A percentile compares a stretch with the other conserved stretches of the same genome.
These are phyloP conservation scores for Styela clava DNA, from an alignment of 23 tunicate genomes.

Conservation along the genomic window DNA sequence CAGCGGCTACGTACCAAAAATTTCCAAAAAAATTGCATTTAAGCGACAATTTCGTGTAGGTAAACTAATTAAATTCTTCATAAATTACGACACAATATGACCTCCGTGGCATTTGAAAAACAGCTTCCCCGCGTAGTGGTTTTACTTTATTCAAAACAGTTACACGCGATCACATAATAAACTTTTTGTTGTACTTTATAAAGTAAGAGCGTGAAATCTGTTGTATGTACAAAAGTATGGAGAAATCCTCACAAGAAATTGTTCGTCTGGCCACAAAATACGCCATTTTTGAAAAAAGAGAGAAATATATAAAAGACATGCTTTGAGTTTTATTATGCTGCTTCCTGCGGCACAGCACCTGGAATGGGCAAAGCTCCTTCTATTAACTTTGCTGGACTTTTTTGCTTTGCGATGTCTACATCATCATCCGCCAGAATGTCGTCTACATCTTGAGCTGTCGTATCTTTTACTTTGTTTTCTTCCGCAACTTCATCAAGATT, in stretches of 20 bases:
- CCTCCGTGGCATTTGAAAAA: no score
- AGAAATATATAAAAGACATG: not conserved
- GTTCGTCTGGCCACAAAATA: not conserved
- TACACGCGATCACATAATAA: not conserved
- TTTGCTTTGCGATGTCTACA: not conserved
- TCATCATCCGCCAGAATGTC: slow-evolving; percentile 12
- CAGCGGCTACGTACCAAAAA: not conserved
- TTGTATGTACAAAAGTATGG: not conserved
- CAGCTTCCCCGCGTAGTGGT: not conserved
- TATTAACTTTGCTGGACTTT: slow-evolving; percentile 8
- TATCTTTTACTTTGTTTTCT: not conserved
- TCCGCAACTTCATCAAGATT: not conserved
- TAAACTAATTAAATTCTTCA: not conserved
- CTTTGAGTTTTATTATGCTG: no score
- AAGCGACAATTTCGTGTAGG: not conserved
- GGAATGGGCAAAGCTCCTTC: not conserved
- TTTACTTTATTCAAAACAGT: not conserved
- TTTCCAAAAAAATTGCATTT: not conserved
- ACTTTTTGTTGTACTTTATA: not conserved
- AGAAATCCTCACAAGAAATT: not conserved
- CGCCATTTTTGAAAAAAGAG: not conserved
- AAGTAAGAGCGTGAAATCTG: not conserved
- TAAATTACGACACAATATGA: not conserved
- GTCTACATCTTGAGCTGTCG: not conserved
- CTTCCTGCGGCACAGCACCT: slow-evolving; percentile 28